These are phyloP conservation scores for Eupithecia inturbata DNA, from an alignment of 2,888 invertebrate species.

Conservation along the genomic window DNA sequence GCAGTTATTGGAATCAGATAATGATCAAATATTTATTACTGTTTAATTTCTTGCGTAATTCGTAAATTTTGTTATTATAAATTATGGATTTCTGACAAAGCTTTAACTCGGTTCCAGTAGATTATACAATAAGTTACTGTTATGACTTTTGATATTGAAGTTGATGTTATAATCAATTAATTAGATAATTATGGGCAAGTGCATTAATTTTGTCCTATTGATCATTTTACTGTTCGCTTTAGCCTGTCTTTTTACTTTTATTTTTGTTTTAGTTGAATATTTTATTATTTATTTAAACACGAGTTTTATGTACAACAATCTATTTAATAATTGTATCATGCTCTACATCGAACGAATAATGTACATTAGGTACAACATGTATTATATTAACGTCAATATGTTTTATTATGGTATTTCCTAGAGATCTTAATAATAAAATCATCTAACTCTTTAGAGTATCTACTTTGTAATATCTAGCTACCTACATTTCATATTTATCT, in stretches of 20 bases:
- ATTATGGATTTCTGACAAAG: slow-evolving; percentile 83
- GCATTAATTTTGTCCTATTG: slow-evolving; percentile 83
- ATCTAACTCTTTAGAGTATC: slow-evolving; percentile 73
- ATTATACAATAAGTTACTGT: slow-evolving; percentile 83
- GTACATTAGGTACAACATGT: slow-evolving; percentile 63
- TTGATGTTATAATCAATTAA: slow-evolving; percentile 83
- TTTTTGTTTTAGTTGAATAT: slow-evolving; percentile 83
- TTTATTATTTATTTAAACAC: slow-evolving; percentile 83
- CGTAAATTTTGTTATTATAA: slow-evolving; percentile 82
- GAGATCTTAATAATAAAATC: slow-evolving; percentile 55
- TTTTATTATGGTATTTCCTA: slow-evolving; percentile 43
- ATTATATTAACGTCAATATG: slow-evolving; percentile 47
- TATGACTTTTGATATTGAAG: slow-evolving; percentile 82
- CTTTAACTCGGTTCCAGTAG: slow-evolving; percentile 85
- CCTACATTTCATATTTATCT: slow-evolving; percentile 75
- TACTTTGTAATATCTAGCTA: slow-evolving; percentile 73
- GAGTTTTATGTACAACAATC: slow-evolving; percentile 62
- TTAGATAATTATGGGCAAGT: slow-evolving; percentile 83
- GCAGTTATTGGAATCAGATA: slow-evolving; percentile 70
- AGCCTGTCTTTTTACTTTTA: slow-evolving; percentile 77
- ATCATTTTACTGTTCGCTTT: slow-evolving; percentile 81
- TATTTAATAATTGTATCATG: slow-evolving; percentile 65
- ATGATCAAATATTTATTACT: slow-evolving; percentile 84
- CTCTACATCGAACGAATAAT: slow-evolving; percentile 69
- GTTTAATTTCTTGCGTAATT: slow-evolving; percentile 81